Evolutionary conservation across 2,888 invertebrate genomes (phyloP).

Genomic region (Agonopterix alstromeriana): DNA sequence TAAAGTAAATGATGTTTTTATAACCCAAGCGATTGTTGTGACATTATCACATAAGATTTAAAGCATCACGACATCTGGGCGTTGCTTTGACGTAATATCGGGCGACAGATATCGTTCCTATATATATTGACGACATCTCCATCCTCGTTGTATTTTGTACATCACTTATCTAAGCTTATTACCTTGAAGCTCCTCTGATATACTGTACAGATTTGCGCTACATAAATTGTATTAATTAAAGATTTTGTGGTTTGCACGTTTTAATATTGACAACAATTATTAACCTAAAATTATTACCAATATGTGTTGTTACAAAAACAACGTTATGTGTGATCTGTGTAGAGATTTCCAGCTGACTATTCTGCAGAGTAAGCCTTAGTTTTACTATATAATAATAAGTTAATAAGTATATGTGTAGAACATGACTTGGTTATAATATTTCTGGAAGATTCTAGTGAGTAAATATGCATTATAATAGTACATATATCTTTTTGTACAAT

Average conservation of each 20-base stretch:
- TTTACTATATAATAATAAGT: not conserved
- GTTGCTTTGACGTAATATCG: conserved; percentile 73
- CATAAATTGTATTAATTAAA: conserved; percentile 18
- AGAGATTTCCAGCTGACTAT: conserved; percentile 63
- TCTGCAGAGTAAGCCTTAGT: conserved; percentile 55
- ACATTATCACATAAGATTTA: conserved; percentile 60
- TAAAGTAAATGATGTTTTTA: conserved; percentile 32
- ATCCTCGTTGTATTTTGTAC: conserved; percentile 62
- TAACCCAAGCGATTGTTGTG: conserved; percentile 47
- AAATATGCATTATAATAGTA: no score
- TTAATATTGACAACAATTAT: conserved; percentile 11
- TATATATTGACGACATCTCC: conserved; percentile 66
- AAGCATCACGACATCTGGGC: conserved; percentile 65
- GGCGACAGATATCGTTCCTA: conserved; percentile 64
- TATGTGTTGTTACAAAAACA: conserved; percentile 70
- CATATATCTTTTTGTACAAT: no score
- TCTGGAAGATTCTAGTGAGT: no score
- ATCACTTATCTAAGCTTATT: conserved; percentile 69
- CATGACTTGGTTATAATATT: no score
- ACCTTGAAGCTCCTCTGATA: conserved; percentile 65
- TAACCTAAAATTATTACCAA: conserved; percentile 23
- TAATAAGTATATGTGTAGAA: no score
- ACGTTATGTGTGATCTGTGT: conserved; percentile 67
- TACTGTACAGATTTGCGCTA: conserved; percentile 31
- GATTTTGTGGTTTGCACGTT: conserved; percentile 19